phyloP scores from a whole-genome alignment of 2,888 invertebrate species.

The Hirtodrosophila histrioides region DNA sequence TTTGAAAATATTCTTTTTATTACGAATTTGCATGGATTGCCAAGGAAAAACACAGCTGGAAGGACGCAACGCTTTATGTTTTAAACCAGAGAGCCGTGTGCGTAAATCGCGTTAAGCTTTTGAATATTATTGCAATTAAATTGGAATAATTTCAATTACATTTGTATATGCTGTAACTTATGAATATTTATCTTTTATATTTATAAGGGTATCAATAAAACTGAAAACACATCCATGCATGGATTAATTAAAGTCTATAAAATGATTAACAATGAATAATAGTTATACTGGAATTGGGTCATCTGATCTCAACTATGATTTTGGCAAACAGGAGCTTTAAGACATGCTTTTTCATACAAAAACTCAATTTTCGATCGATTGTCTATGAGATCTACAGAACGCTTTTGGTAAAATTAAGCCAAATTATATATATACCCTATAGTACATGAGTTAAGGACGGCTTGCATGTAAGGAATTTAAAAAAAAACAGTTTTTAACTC shows the following conservation, averaged over 20 bases:
- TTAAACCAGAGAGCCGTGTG: slow-evolving; percentile 38
- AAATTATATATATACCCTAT: no score
- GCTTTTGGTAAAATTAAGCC: no score
- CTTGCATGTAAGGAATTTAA: no score
- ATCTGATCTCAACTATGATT: no score
- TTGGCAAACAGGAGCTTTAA: no score
- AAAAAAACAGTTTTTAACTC: no score
- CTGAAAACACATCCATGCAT: slow-evolving; percentile 17
- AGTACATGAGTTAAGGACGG: no score
- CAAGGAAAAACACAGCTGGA: neutral
- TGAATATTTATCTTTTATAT: slow-evolving; percentile 61
- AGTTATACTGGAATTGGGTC: no score
- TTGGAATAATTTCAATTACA: slow-evolving; percentile 77
- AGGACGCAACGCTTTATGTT: slow-evolving; percentile 21
- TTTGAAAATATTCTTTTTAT: neutral
- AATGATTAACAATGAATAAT: neutral
- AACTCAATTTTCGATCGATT: no score
- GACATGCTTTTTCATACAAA: no score
- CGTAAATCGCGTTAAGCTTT: slow-evolving; percentile 34
- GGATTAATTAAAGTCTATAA: neutral
- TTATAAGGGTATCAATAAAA: slow-evolving; percentile 54
- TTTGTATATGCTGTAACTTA: slow-evolving; percentile 68
- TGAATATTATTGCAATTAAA: slow-evolving; percentile 80
- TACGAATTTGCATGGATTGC: slow-evolving; percentile 42
- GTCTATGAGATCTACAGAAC: no score